phyloP scores from a whole-genome alignment of 2,888 invertebrate genomes.

The Himalopsyche japonica region DNA sequence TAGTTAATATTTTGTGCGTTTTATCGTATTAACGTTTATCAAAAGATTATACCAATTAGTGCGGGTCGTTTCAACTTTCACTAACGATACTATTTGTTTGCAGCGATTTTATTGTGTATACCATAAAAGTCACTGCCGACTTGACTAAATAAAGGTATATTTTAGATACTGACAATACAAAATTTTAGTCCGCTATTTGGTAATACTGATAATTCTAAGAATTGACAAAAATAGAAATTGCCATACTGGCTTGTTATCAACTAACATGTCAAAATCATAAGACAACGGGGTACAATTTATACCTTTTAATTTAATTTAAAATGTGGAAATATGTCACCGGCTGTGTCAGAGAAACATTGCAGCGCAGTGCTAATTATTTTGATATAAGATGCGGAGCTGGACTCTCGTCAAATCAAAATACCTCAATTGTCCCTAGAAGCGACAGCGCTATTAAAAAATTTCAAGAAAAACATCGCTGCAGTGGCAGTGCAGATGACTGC shows the following conservation, averaged over 20 bases:
- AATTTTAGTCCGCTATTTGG: no score
- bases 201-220: no score
- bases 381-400: conserved; percentile 55
- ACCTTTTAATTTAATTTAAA: conserved; percentile 33
- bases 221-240: no score
- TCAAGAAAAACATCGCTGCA: conserved; percentile 48
- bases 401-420: conserved; percentile 43
- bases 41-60: no score
- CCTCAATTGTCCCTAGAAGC: conserved; percentile 10
- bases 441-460: conserved; percentile 46
- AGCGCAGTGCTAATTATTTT: conserved; percentile 56
- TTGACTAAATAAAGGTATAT: no score
- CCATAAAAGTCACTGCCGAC: no score
- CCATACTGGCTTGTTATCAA: not conserved
- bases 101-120: no score
- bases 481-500: conserved; percentile 42
- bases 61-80: no score
- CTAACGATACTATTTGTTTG: no score
- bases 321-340: conserved; percentile 64
- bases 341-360: conserved; percentile 57
- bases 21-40: no score
- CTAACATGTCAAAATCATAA: not conserved
- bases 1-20: no score
- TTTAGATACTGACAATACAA: no score
- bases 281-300: not conserved